Evolutionary conservation across 2,888 invertebrate genomes (phyloP).

Genomic region (Conomelus anceps): DNA sequence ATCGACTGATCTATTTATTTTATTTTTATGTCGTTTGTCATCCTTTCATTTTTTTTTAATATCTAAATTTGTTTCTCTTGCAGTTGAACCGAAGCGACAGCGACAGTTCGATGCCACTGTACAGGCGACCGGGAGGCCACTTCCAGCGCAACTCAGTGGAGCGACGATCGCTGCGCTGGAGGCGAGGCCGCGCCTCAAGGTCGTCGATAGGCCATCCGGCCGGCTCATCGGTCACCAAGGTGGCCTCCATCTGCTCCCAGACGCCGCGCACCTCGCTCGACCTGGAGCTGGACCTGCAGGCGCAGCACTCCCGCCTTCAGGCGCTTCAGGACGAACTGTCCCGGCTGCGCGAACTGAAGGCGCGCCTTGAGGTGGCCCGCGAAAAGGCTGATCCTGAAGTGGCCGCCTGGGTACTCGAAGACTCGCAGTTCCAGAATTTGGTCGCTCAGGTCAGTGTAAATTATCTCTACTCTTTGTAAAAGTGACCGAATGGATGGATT

Average conservation of each 20-base stretch:
- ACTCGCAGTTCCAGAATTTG: constrained; percentile 74
- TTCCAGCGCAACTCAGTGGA: constrained; percentile 89
- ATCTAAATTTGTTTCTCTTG: constrained; percentile 34
- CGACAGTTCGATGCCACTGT: constrained; percentile 91
- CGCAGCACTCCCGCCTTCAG: constrained; percentile 78
- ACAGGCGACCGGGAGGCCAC: constrained; percentile 59
- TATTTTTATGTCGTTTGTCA: too few species aligned
- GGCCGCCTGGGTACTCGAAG: constrained; percentile 79
- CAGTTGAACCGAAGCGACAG: constrained; percentile 93
- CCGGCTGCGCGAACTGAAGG: constrained; percentile 73
- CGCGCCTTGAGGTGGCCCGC: constrained; percentile 70
- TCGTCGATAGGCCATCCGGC: constrained; percentile 1
- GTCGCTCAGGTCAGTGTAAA: constrained; percentile 45
- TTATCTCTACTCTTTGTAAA: background rate
- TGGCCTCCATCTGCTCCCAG: background rate
- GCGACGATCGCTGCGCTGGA: constrained; percentile 80
- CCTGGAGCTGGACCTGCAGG: constrained; percentile 83
- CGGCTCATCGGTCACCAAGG: too few species aligned
- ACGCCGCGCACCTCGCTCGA: constrained; percentile 77
- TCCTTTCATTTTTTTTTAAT: too few species aligned
- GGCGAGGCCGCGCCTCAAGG: constrained; percentile 40
- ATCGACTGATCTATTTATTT: too few species aligned
- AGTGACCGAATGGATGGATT: too few species aligned
- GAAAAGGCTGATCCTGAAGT: constrained; percentile 73
- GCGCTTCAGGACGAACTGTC: constrained; percentile 78